A percentile compares a stretch with the other conserved stretches of the same genome.
phyloP scores from a whole-genome alignment of 2,113 vertebrate species.

The Tympanuchus pallidicinctus region DNA sequence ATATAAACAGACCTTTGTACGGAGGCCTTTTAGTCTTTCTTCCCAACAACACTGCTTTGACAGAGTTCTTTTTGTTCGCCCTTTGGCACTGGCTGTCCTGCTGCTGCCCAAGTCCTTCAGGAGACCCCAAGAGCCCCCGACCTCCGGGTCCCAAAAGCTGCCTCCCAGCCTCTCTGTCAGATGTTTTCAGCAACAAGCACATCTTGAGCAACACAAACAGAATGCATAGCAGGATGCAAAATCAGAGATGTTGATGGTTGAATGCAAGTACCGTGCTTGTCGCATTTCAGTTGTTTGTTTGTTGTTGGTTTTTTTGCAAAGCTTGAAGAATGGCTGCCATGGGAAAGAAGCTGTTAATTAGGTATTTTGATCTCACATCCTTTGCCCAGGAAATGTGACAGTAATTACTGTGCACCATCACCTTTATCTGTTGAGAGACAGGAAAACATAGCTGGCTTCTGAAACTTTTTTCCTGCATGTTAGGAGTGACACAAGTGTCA shows the following conservation, averaged over 20 bases:
- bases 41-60: constrained; percentile 2
- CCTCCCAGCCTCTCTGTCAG: background rate
- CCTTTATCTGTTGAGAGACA: background rate
- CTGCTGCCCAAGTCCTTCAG: background rate
- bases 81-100: background rate
- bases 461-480: background rate
- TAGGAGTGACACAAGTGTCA: background rate
- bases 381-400: constrained; percentile 15
- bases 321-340: background rate
- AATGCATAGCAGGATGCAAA: background rate
- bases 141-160: background rate
- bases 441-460: background rate
- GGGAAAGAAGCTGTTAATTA: constrained; percentile 50
- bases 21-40: background rate
- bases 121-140: background rate
- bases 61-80: background rate
- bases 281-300: background rate
- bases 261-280: background rate
- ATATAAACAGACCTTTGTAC: background rate
- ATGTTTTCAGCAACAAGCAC: background rate
- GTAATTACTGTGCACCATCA: constrained; percentile 23
- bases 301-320: background rate
- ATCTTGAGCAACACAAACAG: background rate
- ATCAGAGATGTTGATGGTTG: background rate
- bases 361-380: constrained; percentile 5